Percentiles rank a stretch among this genome's conserved stretches.
Evolutionary conservation across 2,888 invertebrate genomes (phyloP).

Genomic region (Noctua fimbriata): DNA sequence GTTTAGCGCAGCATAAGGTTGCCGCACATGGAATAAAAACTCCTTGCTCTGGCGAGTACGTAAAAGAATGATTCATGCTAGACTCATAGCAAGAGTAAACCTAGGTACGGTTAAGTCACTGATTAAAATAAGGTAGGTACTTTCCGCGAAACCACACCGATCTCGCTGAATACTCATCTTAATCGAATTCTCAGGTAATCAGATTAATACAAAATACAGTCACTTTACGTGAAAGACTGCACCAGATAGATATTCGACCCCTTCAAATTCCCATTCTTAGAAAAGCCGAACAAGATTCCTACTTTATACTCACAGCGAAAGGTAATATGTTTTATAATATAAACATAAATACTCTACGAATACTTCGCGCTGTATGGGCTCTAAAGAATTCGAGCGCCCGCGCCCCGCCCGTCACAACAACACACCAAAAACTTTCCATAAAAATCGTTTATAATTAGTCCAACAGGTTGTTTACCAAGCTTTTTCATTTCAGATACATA

Average conservation of each 20-base stretch:
- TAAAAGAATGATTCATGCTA: slow-evolving; percentile 40
- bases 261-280: not conserved
- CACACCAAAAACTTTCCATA: slow-evolving; percentile 3
- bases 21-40: slow-evolving; percentile 13
- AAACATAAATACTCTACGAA: not conserved
- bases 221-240: not conserved
- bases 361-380: not conserved
- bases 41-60: slow-evolving; percentile 7
- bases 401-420: not conserved
- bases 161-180: not conserved
- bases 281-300: not conserved
- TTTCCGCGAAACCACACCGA: not conserved
- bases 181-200: not conserved
- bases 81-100: slow-evolving; percentile 12
- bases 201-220: not conserved
- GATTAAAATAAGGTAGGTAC: slow-evolving; percentile 12
- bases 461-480: slow-evolving; percentile 33
- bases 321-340: not conserved
- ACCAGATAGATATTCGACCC: not conserved
- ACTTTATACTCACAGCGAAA: not conserved
- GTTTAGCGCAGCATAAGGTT: slow-evolving; percentile 8
- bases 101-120: slow-evolving; percentile 35
- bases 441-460: not conserved
- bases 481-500: slow-evolving; percentile 92
- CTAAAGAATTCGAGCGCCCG: slow-evolving; percentile 2